Evolutionary conservation across 2,113 vertebrate species (phyloP), one percentile per base, ranked within the genome.

Genomic region (Mus spicilegus): DNA sequence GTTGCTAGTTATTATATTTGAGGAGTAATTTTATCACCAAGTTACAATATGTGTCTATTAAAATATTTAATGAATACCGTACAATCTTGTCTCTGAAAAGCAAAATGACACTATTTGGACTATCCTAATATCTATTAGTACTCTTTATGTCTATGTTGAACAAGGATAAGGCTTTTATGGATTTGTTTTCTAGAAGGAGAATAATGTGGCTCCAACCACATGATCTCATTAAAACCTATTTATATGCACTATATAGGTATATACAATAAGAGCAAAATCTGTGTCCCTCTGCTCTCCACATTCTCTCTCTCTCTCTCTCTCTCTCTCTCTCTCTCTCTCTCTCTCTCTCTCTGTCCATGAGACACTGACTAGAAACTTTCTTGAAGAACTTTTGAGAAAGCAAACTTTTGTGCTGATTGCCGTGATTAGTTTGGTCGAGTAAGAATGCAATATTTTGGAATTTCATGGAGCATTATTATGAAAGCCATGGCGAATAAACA

Each of bases 371-470:
- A 89, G 92, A 19, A 87, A 87, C 3, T 5, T 91, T 96, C 92
- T 76, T 5, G 84, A 73, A 72, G 82, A 65, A 20, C 51, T 24
- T 89, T 82, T 89, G 33, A 24, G 73, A 94, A 94, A 22, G 20
- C 4, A 95, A 46, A 46, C 30, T 89, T 93, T 95, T 96, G 10
- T 91, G 33, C 84, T 93, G 65, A 95, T 87, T 92, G n/a, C 12
- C 89, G 19, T 84, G 82, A 94, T 95, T 92, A 77, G 36, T 85
- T 97, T 26, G 5, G 11, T 90, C 51, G 94, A 93, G 63, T 70
- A 93, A 82, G 8, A 56, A 93, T 87, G 63, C 58, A 93, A 3
- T 95, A 93, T 95, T 97, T 89, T 77, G 33, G 24, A 96, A 96
- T 78, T 97, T 86, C 84, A 94, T 91, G 87, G 61, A 95, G 85